Base-by-base conservation (phyloP, 1,140 invertebrate genomes). In the Andricus grossulariae region DNA sequence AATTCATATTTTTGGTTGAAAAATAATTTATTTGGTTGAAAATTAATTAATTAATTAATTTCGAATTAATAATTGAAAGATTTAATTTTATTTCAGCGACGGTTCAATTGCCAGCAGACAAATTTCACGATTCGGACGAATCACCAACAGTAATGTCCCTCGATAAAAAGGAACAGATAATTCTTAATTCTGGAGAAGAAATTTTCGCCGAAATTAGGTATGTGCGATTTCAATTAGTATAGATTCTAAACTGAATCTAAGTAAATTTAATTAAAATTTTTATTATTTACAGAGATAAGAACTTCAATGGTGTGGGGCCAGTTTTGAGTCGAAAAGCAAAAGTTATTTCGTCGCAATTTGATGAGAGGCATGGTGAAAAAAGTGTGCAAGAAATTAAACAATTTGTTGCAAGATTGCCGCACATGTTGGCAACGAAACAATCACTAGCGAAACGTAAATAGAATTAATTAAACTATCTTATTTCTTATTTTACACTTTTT, bases 321-420 rank as follows among this genome's bases (percentile, higher is more conserved):
- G 93, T 96, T 50, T 91, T 99, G 1, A 97, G 96, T 70, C 95
- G 95, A 84, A 98, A 98, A 91, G 97, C 97, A 0, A 97, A 96
- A 88, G 91, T 95, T 11, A 97, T 99, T 52, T 95, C 97, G 75
- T 94, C 94, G 0, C 96, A 98, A 88, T 94, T 97, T 89, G 96
- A 98, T 88, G 97, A 98, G 87, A 93, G 95, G 57, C 96, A 97
- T 88, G 93, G 94, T 32, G 95, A 97, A 52, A 97, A 97, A 89
- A 96, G 97, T 15, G 95, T 99, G 25, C 95, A 96, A 86, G 97
- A 99, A 91, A 97, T 99, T 87, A 98, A 98, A 90, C 94, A 96
- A 83, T 98, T 99, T 92, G 98, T 99, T 6, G 95, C 96, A 13
- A 95, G 95, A 80, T 91, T 99, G 76, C 98, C 97, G 1, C 94